phyloP scores from a whole-genome alignment of 2,113 vertebrate genomes.

The Strix uralensis region DNA sequence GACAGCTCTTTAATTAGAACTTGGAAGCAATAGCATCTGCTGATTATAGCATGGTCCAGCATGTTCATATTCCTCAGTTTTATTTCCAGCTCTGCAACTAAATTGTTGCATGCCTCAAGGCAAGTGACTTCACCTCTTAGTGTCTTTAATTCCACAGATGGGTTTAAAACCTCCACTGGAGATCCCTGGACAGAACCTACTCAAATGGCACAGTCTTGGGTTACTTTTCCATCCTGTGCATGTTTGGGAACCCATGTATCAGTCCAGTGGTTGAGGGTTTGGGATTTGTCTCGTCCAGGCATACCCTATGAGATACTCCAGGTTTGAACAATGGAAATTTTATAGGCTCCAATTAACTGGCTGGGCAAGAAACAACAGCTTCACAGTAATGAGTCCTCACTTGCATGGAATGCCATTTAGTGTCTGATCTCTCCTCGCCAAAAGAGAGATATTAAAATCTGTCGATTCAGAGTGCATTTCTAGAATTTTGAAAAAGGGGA shows the following conservation, averaged over 20 bases:
- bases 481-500: not conserved
- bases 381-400: constrained; percentile 44
- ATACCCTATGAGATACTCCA: not conserved
- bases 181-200: not conserved
- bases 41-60: constrained; percentile 46
- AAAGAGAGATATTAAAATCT: constrained; percentile 3
- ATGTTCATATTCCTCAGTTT: constrained; percentile 34
- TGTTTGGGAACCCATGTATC: not conserved
- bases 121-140: constrained; percentile 43
- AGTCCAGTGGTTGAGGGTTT: not conserved
- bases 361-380: constrained; percentile 64
- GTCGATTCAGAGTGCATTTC: not conserved
- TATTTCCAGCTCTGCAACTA: constrained; percentile 53
- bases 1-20: constrained; percentile 58
- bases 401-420: constrained; percentile 50
- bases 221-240: not conserved
- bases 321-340: constrained; percentile 59
- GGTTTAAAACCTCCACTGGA: not conserved
- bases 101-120: constrained; percentile 2
- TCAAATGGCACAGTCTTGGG: not conserved
- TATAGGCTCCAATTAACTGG: constrained; percentile 24
- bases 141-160: not conserved
- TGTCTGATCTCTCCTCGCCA: constrained; percentile 16
- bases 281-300: not conserved
- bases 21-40: constrained; percentile 45